Percentiles rank a stretch among this genome's conserved stretches.
phyloP scores from a whole-genome alignment of 2,113 vertebrate genomes.

The Corvus cornix region DNA sequence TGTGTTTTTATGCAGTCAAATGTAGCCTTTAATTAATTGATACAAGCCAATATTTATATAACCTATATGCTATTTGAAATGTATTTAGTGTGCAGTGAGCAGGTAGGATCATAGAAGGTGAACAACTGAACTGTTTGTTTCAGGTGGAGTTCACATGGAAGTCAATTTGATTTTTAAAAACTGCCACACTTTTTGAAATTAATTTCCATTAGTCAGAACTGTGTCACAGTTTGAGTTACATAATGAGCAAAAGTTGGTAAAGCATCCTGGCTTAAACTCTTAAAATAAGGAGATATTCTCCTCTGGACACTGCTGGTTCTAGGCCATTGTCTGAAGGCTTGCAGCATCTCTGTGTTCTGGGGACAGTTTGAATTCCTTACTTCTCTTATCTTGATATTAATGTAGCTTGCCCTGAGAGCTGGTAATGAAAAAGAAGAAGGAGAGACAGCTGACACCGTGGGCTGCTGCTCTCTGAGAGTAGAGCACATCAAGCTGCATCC shows the following conservation, averaged over 20 bases:
- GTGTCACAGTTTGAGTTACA: background rate
- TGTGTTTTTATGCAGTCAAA: background rate
- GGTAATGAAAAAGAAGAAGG: slow-evolving; percentile 98
- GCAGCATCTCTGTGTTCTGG: background rate
- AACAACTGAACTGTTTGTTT: background rate
- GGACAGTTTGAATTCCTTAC: background rate
- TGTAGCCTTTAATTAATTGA: background rate
- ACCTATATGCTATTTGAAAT: background rate
- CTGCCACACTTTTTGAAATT: background rate
- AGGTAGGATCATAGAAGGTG: background rate
- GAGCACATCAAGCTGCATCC: slow-evolving; percentile 92
- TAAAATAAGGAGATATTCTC: background rate
- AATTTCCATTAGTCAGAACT: background rate
- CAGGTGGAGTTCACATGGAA: background rate
- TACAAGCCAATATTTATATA: background rate
- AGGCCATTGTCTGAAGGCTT: background rate
- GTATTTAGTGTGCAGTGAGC: background rate
- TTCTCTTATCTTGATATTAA: background rate
- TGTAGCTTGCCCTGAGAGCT: slow-evolving; percentile 91
- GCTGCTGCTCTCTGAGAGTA: slow-evolving; percentile 93
- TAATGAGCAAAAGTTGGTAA: background rate
- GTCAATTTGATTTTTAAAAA: background rate
- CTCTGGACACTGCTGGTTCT: background rate
- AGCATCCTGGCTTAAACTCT: background rate
- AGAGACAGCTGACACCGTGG: slow-evolving; percentile 94